Conservation (phyloP, 2,888 invertebrate genomes). For the Nemotelus pantherinus region DNA sequence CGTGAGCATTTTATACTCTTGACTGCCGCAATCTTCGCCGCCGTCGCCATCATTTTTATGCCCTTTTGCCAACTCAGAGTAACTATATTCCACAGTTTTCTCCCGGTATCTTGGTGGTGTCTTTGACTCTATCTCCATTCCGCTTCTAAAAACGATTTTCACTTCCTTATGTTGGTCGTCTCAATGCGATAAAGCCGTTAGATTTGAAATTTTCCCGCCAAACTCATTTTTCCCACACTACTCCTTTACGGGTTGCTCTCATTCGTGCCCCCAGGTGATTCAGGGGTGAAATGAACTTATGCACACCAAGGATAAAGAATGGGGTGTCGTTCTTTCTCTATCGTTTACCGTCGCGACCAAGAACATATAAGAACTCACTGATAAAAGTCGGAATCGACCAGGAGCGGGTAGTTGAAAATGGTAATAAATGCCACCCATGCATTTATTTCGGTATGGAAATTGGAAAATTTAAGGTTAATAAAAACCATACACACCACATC, state of each 20-base stretch:
- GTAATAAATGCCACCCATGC: conserved; percentile 45
- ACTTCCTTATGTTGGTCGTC: not conserved
- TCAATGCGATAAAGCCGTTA: not conserved
- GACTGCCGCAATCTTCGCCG: not conserved
- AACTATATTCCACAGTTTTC: conserved; percentile 31
- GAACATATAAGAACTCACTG: not conserved
- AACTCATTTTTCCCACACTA: conserved; percentile 30
- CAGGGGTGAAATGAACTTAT: conserved; percentile 36
- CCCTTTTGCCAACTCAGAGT: not conserved
- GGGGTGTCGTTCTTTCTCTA: conserved; percentile 6
- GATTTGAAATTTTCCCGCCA: conserved; percentile 25
- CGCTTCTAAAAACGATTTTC: not conserved
- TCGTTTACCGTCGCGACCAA: not conserved
- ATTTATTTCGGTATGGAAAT: conserved; percentile 44
- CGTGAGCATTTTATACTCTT: not conserved
- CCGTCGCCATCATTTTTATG: not conserved
- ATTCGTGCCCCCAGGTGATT: conserved; percentile 28
- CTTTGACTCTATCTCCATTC: conserved; percentile 1
- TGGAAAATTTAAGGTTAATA: conserved; percentile 43
- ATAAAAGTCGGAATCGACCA: not conserved
- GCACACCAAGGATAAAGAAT: conserved; percentile 41
- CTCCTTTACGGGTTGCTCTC: not conserved
- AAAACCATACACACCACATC: conserved; percentile 20
- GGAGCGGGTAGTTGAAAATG: conserved; percentile 1
- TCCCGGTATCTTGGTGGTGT: not conserved